These are phyloP conservation scores for Esox niger DNA, from an alignment of 2,113 vertebrate genomes.

Conservation along the genomic window DNA sequence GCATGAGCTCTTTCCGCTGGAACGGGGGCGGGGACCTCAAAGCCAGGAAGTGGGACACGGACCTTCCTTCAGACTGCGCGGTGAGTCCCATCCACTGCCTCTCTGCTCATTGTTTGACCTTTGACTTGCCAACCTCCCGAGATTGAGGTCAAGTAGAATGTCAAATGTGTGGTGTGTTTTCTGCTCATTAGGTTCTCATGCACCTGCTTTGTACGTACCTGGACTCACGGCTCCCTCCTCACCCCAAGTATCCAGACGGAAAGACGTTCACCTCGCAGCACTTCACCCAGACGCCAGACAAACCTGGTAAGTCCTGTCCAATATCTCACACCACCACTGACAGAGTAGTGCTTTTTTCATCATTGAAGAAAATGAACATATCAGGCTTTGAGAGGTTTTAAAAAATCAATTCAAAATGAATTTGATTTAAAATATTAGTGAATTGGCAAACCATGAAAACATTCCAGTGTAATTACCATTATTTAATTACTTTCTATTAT, in stretches of 20 bases:
- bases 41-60: slow-evolving; percentile 93
- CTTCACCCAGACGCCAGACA: slow-evolving; percentile 90
- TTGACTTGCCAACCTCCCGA: too few relatives aligned
- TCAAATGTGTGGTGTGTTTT: neutral
- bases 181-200: slow-evolving; percentile 83
- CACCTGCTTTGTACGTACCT: slow-evolving; percentile 94
- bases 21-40: slow-evolving; percentile 89
- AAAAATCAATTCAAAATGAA: too few relatives aligned
- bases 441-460: too few relatives aligned
- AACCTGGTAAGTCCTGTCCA: slow-evolving; percentile 78
- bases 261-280: slow-evolving; percentile 97
- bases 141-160: neutral
- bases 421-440: too few relatives aligned
- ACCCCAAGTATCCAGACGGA: slow-evolving; percentile 94
- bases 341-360: too few relatives aligned
- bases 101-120: neutral
- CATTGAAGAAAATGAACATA: too few relatives aligned
- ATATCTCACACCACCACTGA: too few relatives aligned
- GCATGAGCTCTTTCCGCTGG: slow-evolving; percentile 97
- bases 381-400: too few relatives aligned
- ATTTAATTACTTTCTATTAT: too few relatives aligned
- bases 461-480: too few relatives aligned
- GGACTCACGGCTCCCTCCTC: slow-evolving; percentile 91
- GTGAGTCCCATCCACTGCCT: slow-evolving; percentile 71
- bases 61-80: slow-evolving; percentile 89